Base-by-base conservation (phyloP, 2,797 vertebrate genomes). In the Psittacula derbiana region DNA sequence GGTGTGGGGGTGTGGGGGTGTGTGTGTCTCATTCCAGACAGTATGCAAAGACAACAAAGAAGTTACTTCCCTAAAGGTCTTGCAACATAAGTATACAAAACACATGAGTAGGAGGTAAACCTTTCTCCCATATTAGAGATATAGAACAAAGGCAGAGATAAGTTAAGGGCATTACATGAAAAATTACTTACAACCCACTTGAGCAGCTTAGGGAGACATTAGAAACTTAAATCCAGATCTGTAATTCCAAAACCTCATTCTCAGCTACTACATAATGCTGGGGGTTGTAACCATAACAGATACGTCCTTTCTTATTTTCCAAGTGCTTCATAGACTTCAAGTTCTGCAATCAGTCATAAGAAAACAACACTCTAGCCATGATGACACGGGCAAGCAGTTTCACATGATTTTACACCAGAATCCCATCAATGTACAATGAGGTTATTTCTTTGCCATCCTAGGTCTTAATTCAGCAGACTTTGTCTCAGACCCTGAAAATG, bases 331-430 rank as follows among this genome's bases (percentile, higher is more conserved):
- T 7, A 53, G 57, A 60, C 64, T 65, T 88, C 61, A 53, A 53
- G 23, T 50, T 88, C 72, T 69, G 31, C 66, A 66, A 41, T 65
- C 85, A 65, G 75, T 36, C 60, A 60, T 3, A 23, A 33, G 14
- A 76, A 87, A 92, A 14, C 10, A 89, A 50, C 43, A 46, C 44
- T 49, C 20, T 50, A 84, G 62, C 33, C 74, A 27, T 0, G 3
- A 90, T 4, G 23, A 73, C 53, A 64, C 2, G 1, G 53, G 4
- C 60, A 64, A 84, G 66, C n/a, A 92, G n/a, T 60, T 84, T 86
- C 95, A 93, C 80, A 27, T 74, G 80, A 86, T 81, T 91, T 75
- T 88, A 81, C 30, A 88, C 24, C 44, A 88, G 62, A 90, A 86
- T 6, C 3, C 8, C 38, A 69, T 28, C 49, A 65, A 83, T 55